phyloP scores from a whole-genome alignment of 2,113 vertebrate genomes.

The Setophaga kirtlandii region DNA sequence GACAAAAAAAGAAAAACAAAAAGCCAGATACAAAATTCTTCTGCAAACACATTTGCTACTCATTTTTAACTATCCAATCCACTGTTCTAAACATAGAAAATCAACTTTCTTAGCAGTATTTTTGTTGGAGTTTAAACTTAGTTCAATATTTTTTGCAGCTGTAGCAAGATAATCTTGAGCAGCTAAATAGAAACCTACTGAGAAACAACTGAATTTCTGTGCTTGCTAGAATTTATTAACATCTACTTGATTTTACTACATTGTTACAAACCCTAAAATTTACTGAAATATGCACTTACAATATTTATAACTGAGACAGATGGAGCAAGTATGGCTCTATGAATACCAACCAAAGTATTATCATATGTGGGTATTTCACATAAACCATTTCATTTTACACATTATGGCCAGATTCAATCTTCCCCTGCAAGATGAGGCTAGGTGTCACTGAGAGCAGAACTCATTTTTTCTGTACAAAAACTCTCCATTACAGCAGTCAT shows the following conservation, averaged over 20 bases:
- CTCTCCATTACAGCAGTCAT: background rate
- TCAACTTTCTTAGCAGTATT: background rate
- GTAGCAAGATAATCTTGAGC: background rate
- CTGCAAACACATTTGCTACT: background rate
- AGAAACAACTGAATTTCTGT: background rate
- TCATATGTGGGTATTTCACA: background rate
- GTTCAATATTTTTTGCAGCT: background rate
- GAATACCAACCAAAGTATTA: constrained; percentile 16
- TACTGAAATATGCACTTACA: constrained; percentile 5
- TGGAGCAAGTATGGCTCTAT: background rate
- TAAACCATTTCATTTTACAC: background rate
- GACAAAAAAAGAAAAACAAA: background rate
- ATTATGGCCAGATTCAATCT: background rate
- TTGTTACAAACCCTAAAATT: background rate
- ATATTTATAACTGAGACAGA: constrained; percentile 41
- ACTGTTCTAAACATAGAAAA: background rate
- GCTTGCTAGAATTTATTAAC: background rate
- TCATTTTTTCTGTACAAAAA: background rate
- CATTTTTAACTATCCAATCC: background rate
- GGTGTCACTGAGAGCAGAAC: background rate
- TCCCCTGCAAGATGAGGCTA: background rate
- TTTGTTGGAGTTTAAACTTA: background rate
- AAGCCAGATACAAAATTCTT: background rate
- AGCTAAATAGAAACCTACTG: background rate
- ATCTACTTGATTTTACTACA: constrained; percentile 9